Base-by-base conservation (phyloP, 2,113 vertebrate species). In the Oxygymnocypris stewartii region DNA sequence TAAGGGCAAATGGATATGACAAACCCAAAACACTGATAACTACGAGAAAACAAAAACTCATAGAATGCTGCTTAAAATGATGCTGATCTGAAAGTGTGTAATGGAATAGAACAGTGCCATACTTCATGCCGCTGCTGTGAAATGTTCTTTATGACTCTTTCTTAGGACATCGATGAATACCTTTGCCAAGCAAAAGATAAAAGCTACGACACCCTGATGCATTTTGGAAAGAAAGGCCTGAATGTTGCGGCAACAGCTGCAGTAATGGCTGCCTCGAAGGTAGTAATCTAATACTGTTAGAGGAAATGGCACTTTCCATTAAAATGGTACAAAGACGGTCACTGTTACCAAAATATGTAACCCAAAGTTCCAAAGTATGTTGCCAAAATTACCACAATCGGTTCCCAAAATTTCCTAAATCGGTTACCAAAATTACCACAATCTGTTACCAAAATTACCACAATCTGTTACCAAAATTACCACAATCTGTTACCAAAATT, bases 181-280 rank as follows among this genome's bases (percentile, higher is more conserved):
- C 95, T 99, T 83, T 95, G 97, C 90, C 98, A 99, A 93, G 98
- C 98, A 0, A 99, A 99, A 90, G 98, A 99, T 95, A 96, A 97
- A 91, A 99, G 98, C 92, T 99, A 99, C 1, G 98, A 99, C 82
- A 98, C 98, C 80, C 95, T 99, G 25, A 95, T 99, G 93, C 97
- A 99, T 94, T 99, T 96, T 51, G 98, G 98, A 90, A 99, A 97
- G 93, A 96, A 96, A 87, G 98, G 98, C 47, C 93, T 99, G 92
- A 99, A 99, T 8, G 98, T 99, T 3, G 98, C 98, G 0, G 98
- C 98, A 91, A 97, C 97, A 0, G 98, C 98, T 7, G 98, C 98
- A 0, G 98, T 99, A 91, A 97, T 98, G 96, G 98, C 98, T 25
- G 98, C 98, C 87, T 95, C 97, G 87, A 99, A 99, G 98, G 98